These are phyloP conservation scores for Natrix natrix DNA, from an alignment of 2,797 vertebrate species.

Conservation along the genomic window DNA sequence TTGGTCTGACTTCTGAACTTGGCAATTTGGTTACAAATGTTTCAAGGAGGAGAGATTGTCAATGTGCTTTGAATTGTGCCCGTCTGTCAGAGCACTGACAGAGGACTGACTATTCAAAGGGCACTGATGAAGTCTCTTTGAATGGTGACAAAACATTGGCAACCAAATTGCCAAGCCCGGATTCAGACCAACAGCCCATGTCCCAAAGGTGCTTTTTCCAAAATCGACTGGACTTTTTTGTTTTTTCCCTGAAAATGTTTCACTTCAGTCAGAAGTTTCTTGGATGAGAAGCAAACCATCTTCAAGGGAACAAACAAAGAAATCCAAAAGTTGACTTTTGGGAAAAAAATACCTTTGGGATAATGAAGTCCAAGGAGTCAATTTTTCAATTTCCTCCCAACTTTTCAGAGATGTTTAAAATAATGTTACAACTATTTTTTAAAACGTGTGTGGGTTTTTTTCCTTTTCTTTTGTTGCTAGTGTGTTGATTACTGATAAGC, in stretches of 20 bases:
- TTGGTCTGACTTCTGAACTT: too few relatives aligned
- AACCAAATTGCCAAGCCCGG: too few relatives aligned
- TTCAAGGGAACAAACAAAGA: neutral
- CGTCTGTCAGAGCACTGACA: neutral
- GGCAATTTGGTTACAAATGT: too few relatives aligned
- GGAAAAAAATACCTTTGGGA: neutral
- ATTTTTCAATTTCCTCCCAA: neutral
- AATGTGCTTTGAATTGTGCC: neutral
- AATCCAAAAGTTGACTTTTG: neutral
- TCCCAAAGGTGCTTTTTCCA: neutral
- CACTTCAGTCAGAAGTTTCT: neutral
- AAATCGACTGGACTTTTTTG: neutral
- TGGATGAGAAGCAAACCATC: neutral
- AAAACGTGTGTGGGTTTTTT: neutral
- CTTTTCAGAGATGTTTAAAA: conserved; percentile 6
- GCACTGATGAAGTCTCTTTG: neutral
- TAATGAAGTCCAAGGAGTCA: neutral
- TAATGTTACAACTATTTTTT: neutral
- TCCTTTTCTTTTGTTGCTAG: neutral
- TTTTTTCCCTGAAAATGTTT: neutral
- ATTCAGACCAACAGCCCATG: too few relatives aligned
- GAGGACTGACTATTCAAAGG: neutral
- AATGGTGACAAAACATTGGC: too few relatives aligned
- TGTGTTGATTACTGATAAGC: conserved; percentile 10
- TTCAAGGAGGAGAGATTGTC: too few relatives aligned